These are phyloP conservation scores for Aphelenchoides bicaudatus DNA, from an alignment of 2,888 invertebrate species.

Conservation along the genomic window DNA sequence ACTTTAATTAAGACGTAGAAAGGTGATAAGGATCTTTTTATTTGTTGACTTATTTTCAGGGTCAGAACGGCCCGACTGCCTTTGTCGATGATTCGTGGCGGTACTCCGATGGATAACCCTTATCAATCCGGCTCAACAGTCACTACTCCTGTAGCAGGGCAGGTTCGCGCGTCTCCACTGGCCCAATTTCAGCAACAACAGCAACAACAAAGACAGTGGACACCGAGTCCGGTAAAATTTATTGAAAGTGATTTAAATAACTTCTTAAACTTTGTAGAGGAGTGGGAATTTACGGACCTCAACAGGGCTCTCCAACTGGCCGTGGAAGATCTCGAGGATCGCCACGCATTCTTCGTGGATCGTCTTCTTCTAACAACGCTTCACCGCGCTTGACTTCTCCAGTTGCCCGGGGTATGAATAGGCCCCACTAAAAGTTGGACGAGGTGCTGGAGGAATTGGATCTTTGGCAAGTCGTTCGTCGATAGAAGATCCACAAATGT, in stretches of 20 bases:
- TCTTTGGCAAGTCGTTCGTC: no score
- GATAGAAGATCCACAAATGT: no score
- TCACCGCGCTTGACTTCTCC: slow-evolving; percentile 8
- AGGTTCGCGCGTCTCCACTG: slow-evolving; percentile 6
- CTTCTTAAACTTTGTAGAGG: no score
- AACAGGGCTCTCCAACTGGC: not conserved
- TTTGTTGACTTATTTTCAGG: not conserved
- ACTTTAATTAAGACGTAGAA: no score
- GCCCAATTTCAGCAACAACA: slow-evolving; percentile 8
- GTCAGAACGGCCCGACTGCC: not conserved
- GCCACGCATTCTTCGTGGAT: not conserved
- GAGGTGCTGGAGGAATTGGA: no score
- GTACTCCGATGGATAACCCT: not conserved
- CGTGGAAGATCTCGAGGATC: slow-evolving; percentile 8
- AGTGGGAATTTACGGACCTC: not conserved
- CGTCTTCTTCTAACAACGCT: not conserved
- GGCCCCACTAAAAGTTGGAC: no score
- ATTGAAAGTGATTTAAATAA: no score
- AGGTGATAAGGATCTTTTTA: no score
- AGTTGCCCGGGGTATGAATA: no score
- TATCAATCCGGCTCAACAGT: not conserved
- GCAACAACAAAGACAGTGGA: slow-evolving; percentile 9
- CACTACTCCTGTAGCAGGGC: not conserved
- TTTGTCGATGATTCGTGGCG: slow-evolving; percentile 2
- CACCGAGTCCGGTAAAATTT: slow-evolving; percentile 6